Evolutionary conservation across 2,113 vertebrate species (phyloP).

Genomic region (Machaerirhynchus nigripectus): DNA sequence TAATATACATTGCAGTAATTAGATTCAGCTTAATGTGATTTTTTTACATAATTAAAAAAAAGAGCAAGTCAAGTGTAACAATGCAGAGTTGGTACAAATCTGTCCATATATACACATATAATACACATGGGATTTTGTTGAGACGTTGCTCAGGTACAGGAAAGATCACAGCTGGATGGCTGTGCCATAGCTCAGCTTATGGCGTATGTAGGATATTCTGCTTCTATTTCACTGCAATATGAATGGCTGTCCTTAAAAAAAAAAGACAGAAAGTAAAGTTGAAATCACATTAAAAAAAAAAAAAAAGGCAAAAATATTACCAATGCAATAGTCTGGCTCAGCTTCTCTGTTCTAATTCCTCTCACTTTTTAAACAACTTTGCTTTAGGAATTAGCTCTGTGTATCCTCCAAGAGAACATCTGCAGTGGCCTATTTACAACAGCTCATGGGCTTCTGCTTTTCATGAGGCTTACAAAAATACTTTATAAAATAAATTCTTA

Average conservation of each 20-base stretch:
- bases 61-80: conserved; percentile 80
- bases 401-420: not conserved
- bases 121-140: conserved; percentile 36
- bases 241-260: not conserved
- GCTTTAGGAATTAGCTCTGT: not conserved
- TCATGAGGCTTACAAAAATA: not conserved
- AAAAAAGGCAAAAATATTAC: not conserved
- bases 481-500: not conserved
- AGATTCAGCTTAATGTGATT: conserved; percentile 88
- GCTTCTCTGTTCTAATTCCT: not conserved
- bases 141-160: conserved; percentile 44
- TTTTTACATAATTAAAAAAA: conserved; percentile 88
- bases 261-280: not conserved
- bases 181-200: not conserved
- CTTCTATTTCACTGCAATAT: not conserved
- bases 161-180: not conserved
- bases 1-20: conserved; percentile 93
- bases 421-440: not conserved
- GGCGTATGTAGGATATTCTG: not conserved
- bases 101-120: conserved; percentile 65
- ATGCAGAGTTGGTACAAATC: conserved; percentile 80
- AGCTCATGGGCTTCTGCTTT: not conserved
- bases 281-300: not conserved
- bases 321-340: not conserved
- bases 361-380: not conserved